These are phyloP conservation scores for Brevimyrus niger DNA, from an alignment of 2,113 vertebrate genomes.

Conservation along the genomic window DNA sequence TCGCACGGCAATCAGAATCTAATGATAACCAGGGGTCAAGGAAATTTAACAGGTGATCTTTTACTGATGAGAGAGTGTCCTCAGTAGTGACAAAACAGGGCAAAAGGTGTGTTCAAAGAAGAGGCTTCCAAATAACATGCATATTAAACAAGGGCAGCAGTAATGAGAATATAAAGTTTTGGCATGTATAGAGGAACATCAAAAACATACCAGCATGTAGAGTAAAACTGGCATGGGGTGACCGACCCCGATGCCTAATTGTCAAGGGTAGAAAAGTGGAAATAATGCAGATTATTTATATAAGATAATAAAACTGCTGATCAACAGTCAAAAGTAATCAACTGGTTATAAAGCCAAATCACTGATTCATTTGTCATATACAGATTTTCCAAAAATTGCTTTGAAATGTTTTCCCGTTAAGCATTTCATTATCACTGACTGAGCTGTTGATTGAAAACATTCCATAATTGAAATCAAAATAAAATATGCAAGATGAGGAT, in stretches of 20 bases:
- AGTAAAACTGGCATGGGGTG: not conserved
- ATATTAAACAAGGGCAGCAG: not conserved
- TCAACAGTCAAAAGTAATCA: not conserved
- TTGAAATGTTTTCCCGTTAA: not conserved
- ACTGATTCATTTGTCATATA: not conserved
- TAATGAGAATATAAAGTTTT: not conserved
- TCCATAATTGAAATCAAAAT: not conserved
- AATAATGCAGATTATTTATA: not conserved
- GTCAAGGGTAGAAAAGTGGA: not conserved
- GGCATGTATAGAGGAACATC: not conserved
- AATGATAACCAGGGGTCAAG: conserved; percentile 21
- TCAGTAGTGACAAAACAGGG: not conserved
- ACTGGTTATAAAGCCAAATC: not conserved
- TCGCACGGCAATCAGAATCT: not conserved
- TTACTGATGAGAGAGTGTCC: not conserved
- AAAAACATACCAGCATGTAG: not conserved
- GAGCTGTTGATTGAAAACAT: not conserved
- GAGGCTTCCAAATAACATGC: not conserved
- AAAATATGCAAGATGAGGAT: not conserved
- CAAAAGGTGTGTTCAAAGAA: not conserved
- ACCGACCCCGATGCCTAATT: not conserved
- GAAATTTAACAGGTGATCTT: conserved; percentile 17
- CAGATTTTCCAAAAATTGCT: not conserved
- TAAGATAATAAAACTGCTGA: not conserved
- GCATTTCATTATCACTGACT: not conserved